These are phyloP conservation scores for Nasonovia ribisnigri DNA, from an alignment of 2,888 invertebrate genomes.

Conservation along the genomic window DNA sequence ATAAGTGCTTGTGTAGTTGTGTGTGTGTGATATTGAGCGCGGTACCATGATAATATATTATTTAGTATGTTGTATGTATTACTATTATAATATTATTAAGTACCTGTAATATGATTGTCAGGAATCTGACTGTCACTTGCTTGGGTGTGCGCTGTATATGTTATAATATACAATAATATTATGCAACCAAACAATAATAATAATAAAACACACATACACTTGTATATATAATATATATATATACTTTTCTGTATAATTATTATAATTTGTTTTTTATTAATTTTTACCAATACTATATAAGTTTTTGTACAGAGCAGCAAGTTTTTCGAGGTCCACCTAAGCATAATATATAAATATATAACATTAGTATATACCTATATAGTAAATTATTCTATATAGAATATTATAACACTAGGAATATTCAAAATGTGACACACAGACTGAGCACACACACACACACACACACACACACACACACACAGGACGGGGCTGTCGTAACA, in stretches of 20 bases:
- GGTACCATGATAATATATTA: neutral
- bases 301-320: neutral
- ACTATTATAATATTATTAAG: neutral
- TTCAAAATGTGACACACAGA: neutral
- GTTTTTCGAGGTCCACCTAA: neutral
- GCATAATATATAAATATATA: neutral
- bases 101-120: neutral
- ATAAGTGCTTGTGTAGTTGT: slow-evolving; percentile 20
- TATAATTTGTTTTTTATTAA: neutral
- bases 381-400: no score
- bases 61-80: neutral
- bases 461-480: neutral
- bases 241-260: neutral
- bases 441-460: neutral
- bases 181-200: neutral
- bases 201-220: neutral
- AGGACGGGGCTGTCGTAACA: neutral
- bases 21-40: neutral
- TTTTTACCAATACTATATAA: neutral
- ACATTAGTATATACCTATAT: neutral
- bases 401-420: neutral
- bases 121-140: neutral
- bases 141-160: neutral
- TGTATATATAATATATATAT: no score
- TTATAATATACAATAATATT: neutral